Evolutionary conservation across 2,888 invertebrate species (phyloP).

Genomic region (Thelaira solivaga): DNA sequence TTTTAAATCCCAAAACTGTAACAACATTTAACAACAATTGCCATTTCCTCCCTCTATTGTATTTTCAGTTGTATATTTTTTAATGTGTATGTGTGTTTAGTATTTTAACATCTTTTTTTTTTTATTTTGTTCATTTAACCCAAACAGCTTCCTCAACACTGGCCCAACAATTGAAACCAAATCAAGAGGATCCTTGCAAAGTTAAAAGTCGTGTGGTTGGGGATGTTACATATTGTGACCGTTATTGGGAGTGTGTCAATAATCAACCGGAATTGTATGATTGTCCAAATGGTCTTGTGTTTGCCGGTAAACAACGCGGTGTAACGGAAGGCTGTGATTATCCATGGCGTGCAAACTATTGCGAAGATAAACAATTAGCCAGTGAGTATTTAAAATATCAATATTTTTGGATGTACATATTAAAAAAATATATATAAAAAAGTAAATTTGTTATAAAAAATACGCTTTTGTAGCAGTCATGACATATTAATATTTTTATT

Average conservation of each 20-base stretch:
- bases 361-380: conserved; percentile 87
- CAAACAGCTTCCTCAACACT: conserved; percentile 48
- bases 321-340: conserved; percentile 94
- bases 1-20: not conserved
- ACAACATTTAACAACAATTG: conserved; percentile 7
- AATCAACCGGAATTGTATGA: conserved; percentile 90
- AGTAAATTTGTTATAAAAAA: not conserved
- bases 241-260: conserved; percentile 89
- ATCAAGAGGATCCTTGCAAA: conserved; percentile 88
- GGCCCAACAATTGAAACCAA: conserved; percentile 69
- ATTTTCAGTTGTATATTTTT: not conserved
- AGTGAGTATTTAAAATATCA: conserved; percentile 78
- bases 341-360: conserved; percentile 92
- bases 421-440: not conserved
- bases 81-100: not conserved
- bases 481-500: too few relatives aligned
- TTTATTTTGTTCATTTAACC: conserved; percentile 2
- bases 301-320: conserved; percentile 91
- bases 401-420: not conserved
- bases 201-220: conserved; percentile 85
- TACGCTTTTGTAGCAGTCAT: too few relatives aligned
- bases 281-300: conserved; percentile 93
- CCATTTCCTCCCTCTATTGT: not conserved
- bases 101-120: conserved; percentile 25
- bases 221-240: conserved; percentile 89